A percentile compares a stretch with the other conserved stretches of the same genome.
phyloP scores from a whole-genome alignment of 2,797 vertebrate genomes.

The Telmatherina bonti region DNA sequence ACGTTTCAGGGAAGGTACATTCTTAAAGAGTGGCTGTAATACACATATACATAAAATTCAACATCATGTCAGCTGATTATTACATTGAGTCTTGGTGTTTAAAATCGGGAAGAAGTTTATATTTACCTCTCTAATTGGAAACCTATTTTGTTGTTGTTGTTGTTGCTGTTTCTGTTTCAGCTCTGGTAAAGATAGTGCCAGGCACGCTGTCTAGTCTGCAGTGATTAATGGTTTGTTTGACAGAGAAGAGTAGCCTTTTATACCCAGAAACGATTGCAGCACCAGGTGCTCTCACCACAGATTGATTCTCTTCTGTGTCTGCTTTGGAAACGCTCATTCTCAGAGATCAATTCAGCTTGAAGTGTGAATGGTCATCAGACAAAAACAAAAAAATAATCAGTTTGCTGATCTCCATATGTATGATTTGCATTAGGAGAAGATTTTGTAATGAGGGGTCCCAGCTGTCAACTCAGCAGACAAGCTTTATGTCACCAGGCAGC shows the following conservation, averaged over 20 bases:
- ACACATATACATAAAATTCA: no score
- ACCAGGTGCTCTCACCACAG: conserved; percentile 64
- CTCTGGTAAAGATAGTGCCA: conserved; percentile 28
- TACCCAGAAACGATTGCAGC: conserved; percentile 68
- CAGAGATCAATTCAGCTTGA: conserved; percentile 72
- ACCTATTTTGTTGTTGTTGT: no score
- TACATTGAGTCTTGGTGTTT: conserved; percentile 36
- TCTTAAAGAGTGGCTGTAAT: no score
- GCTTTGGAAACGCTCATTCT: conserved; percentile 69
- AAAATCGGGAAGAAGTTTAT: conserved; percentile 27
- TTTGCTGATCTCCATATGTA: no score
- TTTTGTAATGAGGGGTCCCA: no score
- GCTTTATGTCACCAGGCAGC: no score
- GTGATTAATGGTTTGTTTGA: conserved; percentile 83
- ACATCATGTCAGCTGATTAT: no score
- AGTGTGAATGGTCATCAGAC: conserved; percentile 42
- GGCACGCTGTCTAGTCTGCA: conserved; percentile 61
- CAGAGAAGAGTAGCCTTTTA: conserved; percentile 66
- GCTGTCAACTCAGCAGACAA: no score
- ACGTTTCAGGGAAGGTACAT: no score
- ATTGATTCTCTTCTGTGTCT: conserved; percentile 76
- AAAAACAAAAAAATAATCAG: conserved; percentile 22
- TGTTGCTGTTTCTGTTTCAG: conserved; percentile 41
- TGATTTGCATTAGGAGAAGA: no score
- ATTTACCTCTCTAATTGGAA: conserved; percentile 49